phyloP scores from a whole-genome alignment of 2,888 invertebrate genomes.

The Polietes domitor region DNA sequence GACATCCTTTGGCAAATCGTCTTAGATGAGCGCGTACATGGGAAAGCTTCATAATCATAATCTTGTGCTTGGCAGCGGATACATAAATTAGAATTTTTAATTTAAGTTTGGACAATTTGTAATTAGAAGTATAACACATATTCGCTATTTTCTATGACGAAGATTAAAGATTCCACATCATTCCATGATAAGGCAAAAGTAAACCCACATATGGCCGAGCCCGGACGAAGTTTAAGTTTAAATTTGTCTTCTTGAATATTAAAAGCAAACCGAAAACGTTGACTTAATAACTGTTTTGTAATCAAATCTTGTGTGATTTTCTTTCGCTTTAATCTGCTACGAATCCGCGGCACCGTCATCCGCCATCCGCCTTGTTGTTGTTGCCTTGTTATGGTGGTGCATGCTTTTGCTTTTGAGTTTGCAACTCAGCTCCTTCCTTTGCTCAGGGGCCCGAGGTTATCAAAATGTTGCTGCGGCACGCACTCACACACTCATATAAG shows the following conservation, averaged over 20 bases:
- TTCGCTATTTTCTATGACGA: background rate
- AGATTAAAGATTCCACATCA: background rate
- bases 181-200: background rate
- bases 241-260: conserved; percentile 2
- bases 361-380: background rate
- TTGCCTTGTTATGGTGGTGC: conserved; percentile 33
- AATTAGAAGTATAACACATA: conserved; percentile 5
- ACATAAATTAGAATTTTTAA: conserved; percentile 28
- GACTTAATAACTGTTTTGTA: conserved; percentile 55
- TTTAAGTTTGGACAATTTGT: conserved; percentile 10
- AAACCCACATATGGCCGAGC: background rate
- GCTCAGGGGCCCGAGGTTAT: conserved; percentile 51
- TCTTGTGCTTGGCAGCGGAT: background rate
- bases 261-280: background rate
- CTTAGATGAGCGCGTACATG: background rate
- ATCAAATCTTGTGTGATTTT: background rate
- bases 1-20: background rate
- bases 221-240: background rate
- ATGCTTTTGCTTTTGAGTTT: conserved; percentile 29
- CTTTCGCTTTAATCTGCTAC: conserved; percentile 42
- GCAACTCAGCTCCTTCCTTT: conserved; percentile 44
- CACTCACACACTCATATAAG: background rate
- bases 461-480: conserved; percentile 35
- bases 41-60: background rate
- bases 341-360: background rate